A percentile compares a stretch with the other conserved stretches of the same genome.
Evolutionary conservation across 2,113 vertebrate species (phyloP).

Genomic region (Antechinus flavipes): DNA sequence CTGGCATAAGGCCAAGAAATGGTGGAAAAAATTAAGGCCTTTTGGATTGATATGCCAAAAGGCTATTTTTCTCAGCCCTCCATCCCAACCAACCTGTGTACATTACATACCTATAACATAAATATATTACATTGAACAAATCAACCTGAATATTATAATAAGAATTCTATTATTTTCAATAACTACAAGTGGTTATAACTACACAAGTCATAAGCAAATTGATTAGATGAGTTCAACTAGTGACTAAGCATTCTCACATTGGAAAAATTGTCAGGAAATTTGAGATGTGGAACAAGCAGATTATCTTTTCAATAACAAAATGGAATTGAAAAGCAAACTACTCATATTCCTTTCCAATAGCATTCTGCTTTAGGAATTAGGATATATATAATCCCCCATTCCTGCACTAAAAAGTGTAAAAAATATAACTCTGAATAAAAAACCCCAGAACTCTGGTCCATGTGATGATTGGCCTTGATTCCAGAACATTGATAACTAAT

Average conservation of each 20-base stretch:
- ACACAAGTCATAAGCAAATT: slow-evolving; percentile 20
- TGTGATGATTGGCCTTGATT: not conserved
- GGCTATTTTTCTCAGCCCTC: not conserved
- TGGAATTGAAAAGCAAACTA: not conserved
- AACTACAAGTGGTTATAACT: not conserved
- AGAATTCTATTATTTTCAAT: not conserved
- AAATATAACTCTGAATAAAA: not conserved
- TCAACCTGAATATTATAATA: slow-evolving; percentile 28
- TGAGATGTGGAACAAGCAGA: not conserved
- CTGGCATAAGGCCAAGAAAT: slow-evolving; percentile 4
- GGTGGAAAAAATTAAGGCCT: slow-evolving; percentile 23
- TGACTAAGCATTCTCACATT: not conserved
- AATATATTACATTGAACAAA: slow-evolving; percentile 27
- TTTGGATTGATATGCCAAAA: not conserved
- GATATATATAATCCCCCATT: not conserved
- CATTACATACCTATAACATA: not conserved
- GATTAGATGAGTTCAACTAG: slow-evolving; percentile 16
- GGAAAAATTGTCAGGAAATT: slow-evolving; percentile 4
- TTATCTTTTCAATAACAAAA: not conserved
- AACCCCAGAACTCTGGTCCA: not conserved
- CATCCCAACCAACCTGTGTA: not conserved
- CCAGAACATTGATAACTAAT: not conserved
- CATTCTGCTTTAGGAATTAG: not conserved
- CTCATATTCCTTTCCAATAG: not conserved
- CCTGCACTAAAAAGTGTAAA: not conserved